phyloP scores from a whole-genome alignment of 2,113 vertebrate genomes.

The Boleophthalmus pectinirostris region DNA sequence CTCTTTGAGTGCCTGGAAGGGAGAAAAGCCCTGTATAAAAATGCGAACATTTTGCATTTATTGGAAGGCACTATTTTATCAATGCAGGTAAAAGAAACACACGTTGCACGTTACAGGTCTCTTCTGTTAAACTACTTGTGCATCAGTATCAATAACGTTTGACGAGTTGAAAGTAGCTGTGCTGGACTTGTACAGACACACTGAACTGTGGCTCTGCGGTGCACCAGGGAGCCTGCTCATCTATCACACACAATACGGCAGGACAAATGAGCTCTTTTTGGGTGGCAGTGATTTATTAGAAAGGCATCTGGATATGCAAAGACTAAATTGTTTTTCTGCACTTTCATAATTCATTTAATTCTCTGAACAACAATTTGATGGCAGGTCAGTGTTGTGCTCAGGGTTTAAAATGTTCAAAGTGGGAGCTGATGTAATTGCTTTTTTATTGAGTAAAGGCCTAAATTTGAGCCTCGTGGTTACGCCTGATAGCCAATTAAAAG shows the following conservation, averaged over 20 bases:
- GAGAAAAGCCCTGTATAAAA: no score
- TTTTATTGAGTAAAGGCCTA: constrained; percentile 20
- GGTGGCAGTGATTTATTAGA: constrained; percentile 73
- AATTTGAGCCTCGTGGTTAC: constrained; percentile 32
- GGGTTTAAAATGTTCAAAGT: constrained; percentile 56
- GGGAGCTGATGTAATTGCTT: constrained; percentile 52
- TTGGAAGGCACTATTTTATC: no score
- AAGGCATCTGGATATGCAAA: constrained; percentile 64
- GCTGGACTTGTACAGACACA: constrained; percentile 40
- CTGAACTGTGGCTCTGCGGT: constrained; percentile 60
- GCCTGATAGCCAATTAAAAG: constrained; percentile 17
- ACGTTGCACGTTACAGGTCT: constrained; percentile 4
- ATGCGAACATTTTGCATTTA: no score
- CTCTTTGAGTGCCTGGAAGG: no score
- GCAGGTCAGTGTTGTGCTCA: constrained; percentile 61
- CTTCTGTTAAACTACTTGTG: constrained; percentile 23
- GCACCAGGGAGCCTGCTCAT: constrained; percentile 60
- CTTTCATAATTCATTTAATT: constrained; percentile 75
- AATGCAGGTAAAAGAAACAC: constrained; percentile 28
- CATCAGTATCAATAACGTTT: constrained; percentile 55
- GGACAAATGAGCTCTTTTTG: constrained; percentile 74
- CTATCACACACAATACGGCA: constrained; percentile 73
- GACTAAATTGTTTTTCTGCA: constrained; percentile 71
- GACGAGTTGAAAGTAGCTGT: constrained; percentile 45
- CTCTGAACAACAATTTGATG: constrained; percentile 60